Evolutionary conservation across 2,113 vertebrate species (phyloP).

Genomic region (Siniperca chuatsi): DNA sequence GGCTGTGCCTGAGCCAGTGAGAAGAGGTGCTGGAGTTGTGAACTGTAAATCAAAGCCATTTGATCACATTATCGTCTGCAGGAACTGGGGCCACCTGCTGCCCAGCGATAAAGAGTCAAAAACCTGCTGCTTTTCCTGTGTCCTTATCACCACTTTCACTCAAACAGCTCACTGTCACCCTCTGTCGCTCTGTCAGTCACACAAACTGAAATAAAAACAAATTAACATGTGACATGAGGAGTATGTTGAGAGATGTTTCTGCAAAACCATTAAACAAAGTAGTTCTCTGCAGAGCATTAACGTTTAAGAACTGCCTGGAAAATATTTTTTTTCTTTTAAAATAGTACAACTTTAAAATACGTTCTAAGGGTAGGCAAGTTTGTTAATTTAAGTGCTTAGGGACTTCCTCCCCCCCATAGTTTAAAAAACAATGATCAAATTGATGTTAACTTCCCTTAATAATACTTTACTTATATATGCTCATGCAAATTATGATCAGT

Average conservation of each 20-base stretch:
- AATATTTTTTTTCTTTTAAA: background rate
- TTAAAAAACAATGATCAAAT: background rate
- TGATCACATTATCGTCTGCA: constrained; percentile 46
- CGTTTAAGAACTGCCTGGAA: background rate
- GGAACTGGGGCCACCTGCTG: constrained; percentile 39
- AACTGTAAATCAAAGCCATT: constrained; percentile 65
- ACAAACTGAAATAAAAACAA: constrained; percentile 46
- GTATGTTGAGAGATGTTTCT: constrained; percentile 6
- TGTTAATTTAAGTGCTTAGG: background rate
- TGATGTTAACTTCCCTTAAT: background rate
- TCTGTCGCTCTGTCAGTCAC: constrained; percentile 37
- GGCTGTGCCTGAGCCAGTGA: constrained; percentile 74
- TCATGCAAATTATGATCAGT: background rate
- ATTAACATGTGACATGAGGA: constrained; percentile 24
- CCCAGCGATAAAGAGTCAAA: constrained; percentile 11
- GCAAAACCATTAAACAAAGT: background rate
- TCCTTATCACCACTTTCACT: constrained; percentile 36
- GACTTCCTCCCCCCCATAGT: background rate
- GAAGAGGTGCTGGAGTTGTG: constrained; percentile 76
- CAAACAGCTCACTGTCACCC: constrained; percentile 36
- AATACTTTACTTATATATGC: background rate
- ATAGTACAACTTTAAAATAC: background rate
- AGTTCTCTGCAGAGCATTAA: background rate
- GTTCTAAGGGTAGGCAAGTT: background rate
- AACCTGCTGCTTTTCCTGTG: constrained; percentile 35